Evolutionary conservation across 2,113 vertebrate genomes (phyloP).

Genomic region (Atlantisia rogersi): DNA sequence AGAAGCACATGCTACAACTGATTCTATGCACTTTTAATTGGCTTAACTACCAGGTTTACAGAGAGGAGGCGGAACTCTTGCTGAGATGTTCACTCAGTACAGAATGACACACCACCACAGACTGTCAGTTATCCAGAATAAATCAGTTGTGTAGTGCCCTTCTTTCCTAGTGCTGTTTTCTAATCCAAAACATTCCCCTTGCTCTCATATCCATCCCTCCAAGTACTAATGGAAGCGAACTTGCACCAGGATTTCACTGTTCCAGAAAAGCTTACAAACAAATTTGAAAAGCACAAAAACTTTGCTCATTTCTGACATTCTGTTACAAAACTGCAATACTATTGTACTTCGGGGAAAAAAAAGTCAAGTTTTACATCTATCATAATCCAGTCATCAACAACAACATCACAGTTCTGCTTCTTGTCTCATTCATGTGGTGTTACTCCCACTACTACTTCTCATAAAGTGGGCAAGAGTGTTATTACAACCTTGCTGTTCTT

Average conservation of each 20-base stretch:
- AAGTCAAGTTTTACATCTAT: neutral
- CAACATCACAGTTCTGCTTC: neutral
- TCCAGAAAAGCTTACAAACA: neutral
- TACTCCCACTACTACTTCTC: neutral
- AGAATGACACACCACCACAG: neutral
- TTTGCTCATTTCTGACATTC: neutral
- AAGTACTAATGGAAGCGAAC: neutral
- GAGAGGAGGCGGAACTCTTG: slow-evolving; percentile 2
- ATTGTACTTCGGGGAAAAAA: neutral
- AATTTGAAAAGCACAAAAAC: neutral
- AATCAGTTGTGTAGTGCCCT: neutral
- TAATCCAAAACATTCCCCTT: neutral
- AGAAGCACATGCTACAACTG: neutral
- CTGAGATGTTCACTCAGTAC: neutral
- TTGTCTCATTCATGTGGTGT: neutral
- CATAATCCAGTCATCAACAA: neutral
- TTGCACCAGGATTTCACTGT: neutral
- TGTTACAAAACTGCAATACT: neutral
- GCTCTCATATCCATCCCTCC: neutral
- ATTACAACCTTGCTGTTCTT: neutral
- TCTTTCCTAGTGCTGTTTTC: neutral
- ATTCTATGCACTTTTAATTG: slow-evolving; percentile 1
- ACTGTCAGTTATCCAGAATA: neutral
- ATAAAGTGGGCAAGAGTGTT: neutral
- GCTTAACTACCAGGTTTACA: slow-evolving; percentile 11